These are phyloP conservation scores for Standfussiana lucernea DNA, from an alignment of 2,888 invertebrate genomes.

Conservation along the genomic window DNA sequence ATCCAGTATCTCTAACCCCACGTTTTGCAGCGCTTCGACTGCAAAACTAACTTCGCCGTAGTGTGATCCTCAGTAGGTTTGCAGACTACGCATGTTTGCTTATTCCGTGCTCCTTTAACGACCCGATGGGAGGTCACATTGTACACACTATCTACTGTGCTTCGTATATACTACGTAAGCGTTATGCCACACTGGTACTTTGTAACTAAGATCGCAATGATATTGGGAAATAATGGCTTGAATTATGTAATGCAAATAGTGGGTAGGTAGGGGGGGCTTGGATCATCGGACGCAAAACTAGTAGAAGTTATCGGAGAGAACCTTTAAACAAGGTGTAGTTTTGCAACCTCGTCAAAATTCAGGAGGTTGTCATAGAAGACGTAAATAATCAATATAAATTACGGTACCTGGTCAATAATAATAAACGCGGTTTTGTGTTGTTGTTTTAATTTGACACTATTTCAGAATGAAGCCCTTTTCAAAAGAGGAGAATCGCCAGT, in stretches of 20 bases:
- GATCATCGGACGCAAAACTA: neutral
- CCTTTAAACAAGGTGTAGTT: too few relatives aligned
- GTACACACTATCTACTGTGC: constrained; percentile 50
- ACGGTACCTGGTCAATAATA: too few relatives aligned
- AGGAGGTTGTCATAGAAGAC: too few relatives aligned
- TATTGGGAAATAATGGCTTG: constrained; percentile 7
- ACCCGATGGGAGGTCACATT: constrained; percentile 61
- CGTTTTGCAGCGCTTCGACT: constrained; percentile 65
- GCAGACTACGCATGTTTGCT: constrained; percentile 71
- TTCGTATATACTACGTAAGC: constrained; percentile 47
- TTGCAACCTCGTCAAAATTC: too few relatives aligned
- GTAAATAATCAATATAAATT: too few relatives aligned
- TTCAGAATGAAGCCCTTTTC: too few relatives aligned
- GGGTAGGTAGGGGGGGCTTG: neutral
- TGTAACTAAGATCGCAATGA: constrained; percentile 33
- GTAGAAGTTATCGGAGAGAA: neutral
- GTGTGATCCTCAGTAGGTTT: constrained; percentile 70
- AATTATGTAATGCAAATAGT: constrained; percentile 9
- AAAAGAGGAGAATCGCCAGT: too few relatives aligned
- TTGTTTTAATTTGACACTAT: too few relatives aligned
- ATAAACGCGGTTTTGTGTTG: too few relatives aligned
- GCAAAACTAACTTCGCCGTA: constrained; percentile 72
- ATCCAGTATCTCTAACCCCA: constrained; percentile 46
- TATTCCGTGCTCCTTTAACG: constrained; percentile 72
- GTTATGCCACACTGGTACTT: constrained; percentile 45